Evolutionary conservation across 2,888 invertebrate genomes (phyloP).

Genomic region (Lasioglossum zephyrum): DNA sequence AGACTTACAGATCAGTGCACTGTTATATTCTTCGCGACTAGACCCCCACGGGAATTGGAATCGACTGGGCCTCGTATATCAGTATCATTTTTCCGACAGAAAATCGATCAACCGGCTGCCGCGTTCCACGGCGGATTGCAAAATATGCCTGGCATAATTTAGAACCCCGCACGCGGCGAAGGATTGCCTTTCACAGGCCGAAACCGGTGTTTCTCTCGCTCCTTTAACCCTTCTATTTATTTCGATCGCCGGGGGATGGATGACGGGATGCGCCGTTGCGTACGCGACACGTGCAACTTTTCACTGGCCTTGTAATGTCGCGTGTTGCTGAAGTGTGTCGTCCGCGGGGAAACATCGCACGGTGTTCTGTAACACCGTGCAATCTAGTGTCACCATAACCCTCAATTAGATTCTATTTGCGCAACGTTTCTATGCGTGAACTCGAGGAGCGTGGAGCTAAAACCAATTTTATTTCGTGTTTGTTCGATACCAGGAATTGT

Average conservation of each 20-base stretch:
- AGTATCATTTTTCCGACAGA: conserved; percentile 72
- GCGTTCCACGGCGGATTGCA: conserved; percentile 59
- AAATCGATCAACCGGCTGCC: conserved; percentile 69
- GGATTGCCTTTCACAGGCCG: conserved; percentile 63
- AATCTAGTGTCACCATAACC: not conserved
- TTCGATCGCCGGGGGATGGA: conserved; percentile 26
- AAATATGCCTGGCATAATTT: conserved; percentile 75
- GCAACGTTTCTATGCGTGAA: not conserved
- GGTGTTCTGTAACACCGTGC: not conserved
- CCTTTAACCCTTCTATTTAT: conserved; percentile 45
- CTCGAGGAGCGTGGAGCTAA: not conserved
- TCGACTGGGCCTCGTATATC: conserved; percentile 67
- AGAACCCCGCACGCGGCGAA: conserved; percentile 45
- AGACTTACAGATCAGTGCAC: conserved; percentile 57
- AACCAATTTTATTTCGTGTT: not conserved
- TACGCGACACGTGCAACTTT: conserved; percentile 27
- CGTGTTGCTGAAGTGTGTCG: not conserved
- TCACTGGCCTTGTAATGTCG: conserved; percentile 5
- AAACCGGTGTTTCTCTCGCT: conserved; percentile 41
- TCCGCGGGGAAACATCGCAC: not conserved
- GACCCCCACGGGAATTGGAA: conserved; percentile 62
- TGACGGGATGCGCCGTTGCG: conserved; percentile 1
- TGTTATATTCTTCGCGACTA: conserved; percentile 58
- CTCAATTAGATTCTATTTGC: not conserved
- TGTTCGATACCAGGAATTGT: not conserved